Conservation (phyloP, 2,888 invertebrate genomes). For the Chrysolina americana region DNA sequence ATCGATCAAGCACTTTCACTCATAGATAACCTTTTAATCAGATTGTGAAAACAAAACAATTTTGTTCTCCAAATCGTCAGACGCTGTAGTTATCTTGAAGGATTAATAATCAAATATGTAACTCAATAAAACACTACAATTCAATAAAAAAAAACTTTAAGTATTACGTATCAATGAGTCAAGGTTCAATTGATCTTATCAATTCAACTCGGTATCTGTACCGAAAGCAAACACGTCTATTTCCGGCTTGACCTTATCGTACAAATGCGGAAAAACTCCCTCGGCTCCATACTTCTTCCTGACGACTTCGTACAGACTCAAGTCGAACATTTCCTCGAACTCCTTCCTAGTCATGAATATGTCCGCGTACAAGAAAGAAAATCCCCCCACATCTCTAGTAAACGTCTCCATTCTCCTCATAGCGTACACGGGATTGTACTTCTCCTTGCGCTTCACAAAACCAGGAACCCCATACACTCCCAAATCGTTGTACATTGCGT, state of each 20-base stretch:
- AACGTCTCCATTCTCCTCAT: constrained; percentile 82
- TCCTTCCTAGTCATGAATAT: constrained; percentile 78
- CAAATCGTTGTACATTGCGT: constrained; percentile 81
- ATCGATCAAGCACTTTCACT: too few species aligned
- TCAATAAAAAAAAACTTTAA: neutral
- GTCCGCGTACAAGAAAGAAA: constrained; percentile 80
- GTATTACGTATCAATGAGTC: neutral
- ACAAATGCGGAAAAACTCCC: constrained; percentile 77
- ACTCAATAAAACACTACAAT: neutral
- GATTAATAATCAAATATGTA: too few species aligned
- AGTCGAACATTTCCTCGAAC: constrained; percentile 80
- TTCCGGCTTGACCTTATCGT: constrained; percentile 79
- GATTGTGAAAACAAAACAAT: too few species aligned
- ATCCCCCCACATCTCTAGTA: constrained; percentile 78
- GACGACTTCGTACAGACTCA: constrained; percentile 75
- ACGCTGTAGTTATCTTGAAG: too few species aligned
- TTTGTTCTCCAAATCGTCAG: too few species aligned
- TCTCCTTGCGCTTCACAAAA: constrained; percentile 72
- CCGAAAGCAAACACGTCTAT: constrained; percentile 77
- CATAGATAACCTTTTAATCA: too few species aligned
- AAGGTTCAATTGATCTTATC: neutral
- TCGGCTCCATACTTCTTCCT: constrained; percentile 74
- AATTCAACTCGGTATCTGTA: constrained; percentile 44
- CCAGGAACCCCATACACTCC: constrained; percentile 81
- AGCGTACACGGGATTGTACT: constrained; percentile 76